Conservation (phyloP, 2,888 invertebrate genomes). For the Thalpophila matura region DNA sequence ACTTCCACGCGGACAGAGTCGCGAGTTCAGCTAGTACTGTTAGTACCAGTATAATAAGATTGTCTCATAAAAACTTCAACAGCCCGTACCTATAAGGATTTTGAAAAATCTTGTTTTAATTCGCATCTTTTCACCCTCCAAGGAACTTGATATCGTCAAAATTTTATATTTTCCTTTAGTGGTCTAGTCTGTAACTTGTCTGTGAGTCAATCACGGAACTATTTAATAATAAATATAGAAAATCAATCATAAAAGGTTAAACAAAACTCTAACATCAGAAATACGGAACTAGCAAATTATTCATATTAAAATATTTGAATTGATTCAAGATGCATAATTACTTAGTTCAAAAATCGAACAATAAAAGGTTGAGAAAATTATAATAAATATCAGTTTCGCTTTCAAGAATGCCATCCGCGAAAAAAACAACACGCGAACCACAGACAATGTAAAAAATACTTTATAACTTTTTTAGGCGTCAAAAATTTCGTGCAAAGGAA, state of each 20-base stretch:
- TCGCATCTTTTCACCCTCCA: too few species aligned
- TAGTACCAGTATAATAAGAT: too few species aligned
- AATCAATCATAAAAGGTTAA: constrained; percentile 13
- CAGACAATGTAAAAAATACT: constrained; percentile 66
- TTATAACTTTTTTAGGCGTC: constrained; percentile 71
- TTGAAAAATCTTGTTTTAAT: too few species aligned
- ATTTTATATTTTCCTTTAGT: too few species aligned
- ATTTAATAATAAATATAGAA: not conserved
- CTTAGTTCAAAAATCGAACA: not conserved
- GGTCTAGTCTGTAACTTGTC: too few species aligned
- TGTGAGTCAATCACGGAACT: not conserved
- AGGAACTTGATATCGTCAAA: too few species aligned
- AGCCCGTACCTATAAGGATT: too few species aligned
- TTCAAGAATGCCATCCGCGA: constrained; percentile 61
- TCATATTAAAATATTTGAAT: not conserved
- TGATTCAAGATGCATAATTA: not conserved
- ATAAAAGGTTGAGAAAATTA: constrained; percentile 28
- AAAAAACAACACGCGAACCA: constrained; percentile 67
- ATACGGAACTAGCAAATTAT: constrained; percentile 21
- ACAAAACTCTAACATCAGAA: not conserved
- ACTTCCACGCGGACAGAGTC: too few species aligned
- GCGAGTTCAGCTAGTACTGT: too few species aligned
- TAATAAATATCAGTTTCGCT: constrained; percentile 60
- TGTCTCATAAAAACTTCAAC: too few species aligned
- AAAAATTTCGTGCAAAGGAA: constrained; percentile 78